These are phyloP conservation scores for Electrona antarctica DNA, from an alignment of 2,113 vertebrate genomes.

Conservation along the genomic window DNA sequence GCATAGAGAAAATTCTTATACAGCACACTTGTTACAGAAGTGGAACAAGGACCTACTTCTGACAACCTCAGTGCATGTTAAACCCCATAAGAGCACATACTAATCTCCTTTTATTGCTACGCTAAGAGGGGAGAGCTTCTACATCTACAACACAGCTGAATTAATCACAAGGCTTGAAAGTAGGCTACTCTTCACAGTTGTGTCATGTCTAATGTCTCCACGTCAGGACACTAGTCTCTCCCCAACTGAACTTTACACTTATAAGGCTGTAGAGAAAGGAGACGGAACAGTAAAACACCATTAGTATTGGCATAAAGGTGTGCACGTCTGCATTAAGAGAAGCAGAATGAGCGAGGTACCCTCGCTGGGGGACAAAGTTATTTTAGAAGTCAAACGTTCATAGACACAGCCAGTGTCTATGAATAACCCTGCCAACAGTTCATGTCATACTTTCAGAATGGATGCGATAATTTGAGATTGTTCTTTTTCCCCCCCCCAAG, in stretches of 20 bases:
- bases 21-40: background rate
- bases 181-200: slow-evolving; percentile 21
- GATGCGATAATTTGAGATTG: slow-evolving; percentile 10
- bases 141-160: slow-evolving; percentile 35
- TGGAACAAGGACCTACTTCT: slow-evolving; percentile 15
- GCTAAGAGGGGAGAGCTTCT: slow-evolving; percentile 31
- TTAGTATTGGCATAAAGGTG: slow-evolving; percentile 23
- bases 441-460: slow-evolving; percentile 16
- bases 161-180: slow-evolving; percentile 57
- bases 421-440: background rate
- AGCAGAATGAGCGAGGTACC: slow-evolving; percentile 13
- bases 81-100: slow-evolving; percentile 32
- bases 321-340: slow-evolving; percentile 18
- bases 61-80: slow-evolving; percentile 35
- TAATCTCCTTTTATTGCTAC: slow-evolving; percentile 39
- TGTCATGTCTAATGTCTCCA: slow-evolving; percentile 46
- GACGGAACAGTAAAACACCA: slow-evolving; percentile 28
- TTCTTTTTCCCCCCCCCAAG: slow-evolving; percentile 19
- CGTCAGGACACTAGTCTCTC: slow-evolving; percentile 35
- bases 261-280: slow-evolving; percentile 10
- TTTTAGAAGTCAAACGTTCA: background rate
- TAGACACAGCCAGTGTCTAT: background rate
- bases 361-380: slow-evolving; percentile 11
- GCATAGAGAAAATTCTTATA: slow-evolving; percentile 1
- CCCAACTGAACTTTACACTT: slow-evolving; percentile 56